Conservation (phyloP, 2,888 invertebrate species). For the Pachydiplax longipennis region DNA sequence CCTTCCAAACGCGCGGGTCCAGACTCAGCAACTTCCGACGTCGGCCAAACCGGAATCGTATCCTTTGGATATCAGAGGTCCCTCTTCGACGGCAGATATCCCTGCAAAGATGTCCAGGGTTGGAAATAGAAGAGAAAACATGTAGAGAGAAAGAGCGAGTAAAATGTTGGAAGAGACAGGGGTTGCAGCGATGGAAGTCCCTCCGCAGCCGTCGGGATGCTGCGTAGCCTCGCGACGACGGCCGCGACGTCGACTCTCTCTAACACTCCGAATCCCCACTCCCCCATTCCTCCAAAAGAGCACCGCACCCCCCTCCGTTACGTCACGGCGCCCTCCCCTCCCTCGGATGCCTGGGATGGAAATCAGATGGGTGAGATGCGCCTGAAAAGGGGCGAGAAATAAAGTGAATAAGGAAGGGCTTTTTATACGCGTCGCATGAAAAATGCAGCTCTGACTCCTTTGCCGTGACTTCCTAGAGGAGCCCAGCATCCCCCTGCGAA, state of each 20-base stretch:
- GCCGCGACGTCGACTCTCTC: slow-evolving; percentile 17
- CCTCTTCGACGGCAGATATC: background rate
- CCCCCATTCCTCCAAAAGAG: background rate
- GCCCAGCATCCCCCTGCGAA: background rate
- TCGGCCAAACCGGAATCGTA: background rate
- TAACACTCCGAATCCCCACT: background rate
- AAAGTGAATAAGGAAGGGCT: background rate
- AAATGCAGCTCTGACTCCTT: no score
- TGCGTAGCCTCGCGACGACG: slow-evolving; percentile 28
- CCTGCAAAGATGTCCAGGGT: background rate
- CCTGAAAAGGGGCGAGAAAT: background rate
- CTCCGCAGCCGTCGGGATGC: background rate
- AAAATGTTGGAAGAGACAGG: background rate
- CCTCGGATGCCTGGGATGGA: background rate
- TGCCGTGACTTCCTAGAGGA: background rate
- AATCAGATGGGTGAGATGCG: slow-evolving; percentile 7
- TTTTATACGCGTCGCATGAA: background rate
- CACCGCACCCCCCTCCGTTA: background rate
- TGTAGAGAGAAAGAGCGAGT: background rate
- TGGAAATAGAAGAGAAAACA: background rate
- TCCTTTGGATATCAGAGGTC: background rate
- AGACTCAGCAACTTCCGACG: slow-evolving; percentile 20
- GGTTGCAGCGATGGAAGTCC: background rate
- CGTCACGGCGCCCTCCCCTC: background rate
- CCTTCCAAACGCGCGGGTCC: slow-evolving; percentile 50